phyloP scores from a whole-genome alignment of 2,113 vertebrate species.

The Aepyceros melampus region DNA sequence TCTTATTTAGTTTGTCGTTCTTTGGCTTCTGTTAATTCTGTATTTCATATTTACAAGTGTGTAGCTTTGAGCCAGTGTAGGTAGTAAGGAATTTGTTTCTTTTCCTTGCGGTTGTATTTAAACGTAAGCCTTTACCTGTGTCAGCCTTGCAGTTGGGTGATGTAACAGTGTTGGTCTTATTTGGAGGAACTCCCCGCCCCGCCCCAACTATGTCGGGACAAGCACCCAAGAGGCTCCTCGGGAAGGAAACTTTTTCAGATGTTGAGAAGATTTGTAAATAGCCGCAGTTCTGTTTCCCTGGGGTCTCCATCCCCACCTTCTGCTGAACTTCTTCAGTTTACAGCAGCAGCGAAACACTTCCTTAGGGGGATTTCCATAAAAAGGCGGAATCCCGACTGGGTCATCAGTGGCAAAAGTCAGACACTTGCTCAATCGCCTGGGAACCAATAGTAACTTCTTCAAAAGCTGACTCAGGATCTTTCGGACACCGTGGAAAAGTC shows the following conservation, averaged over 20 bases:
- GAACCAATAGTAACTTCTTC: constrained; percentile 42
- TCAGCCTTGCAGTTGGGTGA: not conserved
- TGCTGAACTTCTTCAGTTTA: not conserved
- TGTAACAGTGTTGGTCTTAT: not conserved
- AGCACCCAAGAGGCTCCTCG: not conserved
- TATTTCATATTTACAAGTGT: not conserved
- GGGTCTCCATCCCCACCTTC: not conserved
- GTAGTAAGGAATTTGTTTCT: not conserved
- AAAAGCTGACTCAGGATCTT: not conserved
- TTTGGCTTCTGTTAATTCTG: not conserved
- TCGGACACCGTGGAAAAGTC: not conserved
- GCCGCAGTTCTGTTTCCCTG: not conserved
- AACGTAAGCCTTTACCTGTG: not conserved
- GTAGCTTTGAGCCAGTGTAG: not conserved
- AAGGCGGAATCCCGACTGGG: not conserved
- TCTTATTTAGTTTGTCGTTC: not conserved
- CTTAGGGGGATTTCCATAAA: not conserved
- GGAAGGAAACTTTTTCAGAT: not conserved
- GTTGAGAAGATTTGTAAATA: not conserved
- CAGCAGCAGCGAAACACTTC: not conserved
- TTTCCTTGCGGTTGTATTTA: not conserved
- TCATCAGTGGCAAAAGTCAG: not conserved
- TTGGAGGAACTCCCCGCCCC: not conserved
- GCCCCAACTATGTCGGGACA: not conserved
- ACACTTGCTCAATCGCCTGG: not conserved